These are phyloP conservation scores for Rhabdophis nuchalis DNA, from an alignment of 2,797 vertebrate species.

Conservation along the genomic window DNA sequence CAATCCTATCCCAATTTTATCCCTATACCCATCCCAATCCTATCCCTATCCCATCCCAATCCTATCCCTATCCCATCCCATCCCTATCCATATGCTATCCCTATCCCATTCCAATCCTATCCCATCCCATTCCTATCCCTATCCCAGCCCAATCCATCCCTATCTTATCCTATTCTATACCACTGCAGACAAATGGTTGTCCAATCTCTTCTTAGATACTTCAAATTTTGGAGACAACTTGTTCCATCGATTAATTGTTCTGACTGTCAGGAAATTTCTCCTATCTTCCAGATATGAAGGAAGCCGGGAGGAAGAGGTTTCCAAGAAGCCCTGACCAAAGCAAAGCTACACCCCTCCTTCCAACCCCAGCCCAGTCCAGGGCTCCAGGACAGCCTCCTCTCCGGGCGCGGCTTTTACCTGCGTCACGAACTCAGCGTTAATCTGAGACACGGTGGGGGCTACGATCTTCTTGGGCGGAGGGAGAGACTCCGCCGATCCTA, in stretches of 20 bases:
- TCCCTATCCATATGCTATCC: no score
- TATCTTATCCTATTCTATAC: not conserved
- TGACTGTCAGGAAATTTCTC: no score
- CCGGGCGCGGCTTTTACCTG: constrained; percentile 74
- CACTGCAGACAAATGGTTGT: not conserved
- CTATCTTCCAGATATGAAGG: not conserved
- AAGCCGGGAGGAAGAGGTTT: not conserved
- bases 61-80: no score
- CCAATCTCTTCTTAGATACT: not conserved
- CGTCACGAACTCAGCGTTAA: constrained; percentile 95
- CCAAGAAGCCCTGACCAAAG: not conserved
- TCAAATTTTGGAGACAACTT: not conserved
- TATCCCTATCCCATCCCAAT: no score
- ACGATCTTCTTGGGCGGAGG: constrained; percentile 81
- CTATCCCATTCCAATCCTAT: no score
- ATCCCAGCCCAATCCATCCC: no score
- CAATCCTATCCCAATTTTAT: no score
- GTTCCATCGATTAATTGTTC: not conserved
- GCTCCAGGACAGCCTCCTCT: not conserved
- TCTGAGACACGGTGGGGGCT: constrained; percentile 93
- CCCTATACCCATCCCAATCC: no score
- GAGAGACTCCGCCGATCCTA: constrained; percentile 13
- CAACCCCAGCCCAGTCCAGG: no score
- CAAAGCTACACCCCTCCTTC: not conserved
- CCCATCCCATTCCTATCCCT: no score